Percentiles rank a stretch among this genome's conserved stretches.
Conservation (phyloP, 2,888 invertebrate species). For the Griposia aprilina region DNA sequence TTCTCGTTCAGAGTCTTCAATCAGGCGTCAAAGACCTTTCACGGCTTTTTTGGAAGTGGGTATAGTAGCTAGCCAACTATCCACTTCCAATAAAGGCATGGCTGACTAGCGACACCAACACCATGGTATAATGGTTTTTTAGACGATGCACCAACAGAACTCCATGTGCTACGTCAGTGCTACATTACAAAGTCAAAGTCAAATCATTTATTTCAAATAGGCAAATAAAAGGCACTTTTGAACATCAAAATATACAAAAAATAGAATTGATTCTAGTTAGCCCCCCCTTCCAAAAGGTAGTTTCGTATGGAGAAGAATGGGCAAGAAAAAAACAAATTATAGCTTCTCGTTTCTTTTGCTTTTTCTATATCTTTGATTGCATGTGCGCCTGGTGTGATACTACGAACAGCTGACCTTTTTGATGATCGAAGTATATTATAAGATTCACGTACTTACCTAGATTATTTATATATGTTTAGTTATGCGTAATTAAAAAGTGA, state of each 20-base stretch:
- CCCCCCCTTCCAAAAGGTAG: too few relatives aligned
- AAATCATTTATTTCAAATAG: too few relatives aligned
- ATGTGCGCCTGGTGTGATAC: constrained; percentile 48
- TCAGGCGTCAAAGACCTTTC: too few relatives aligned
- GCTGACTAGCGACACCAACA: not conserved
- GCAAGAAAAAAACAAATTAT: too few relatives aligned
- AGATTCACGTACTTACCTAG: not conserved
- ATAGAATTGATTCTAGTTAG: too few relatives aligned
- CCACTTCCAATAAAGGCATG: not conserved
- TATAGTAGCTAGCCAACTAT: not conserved
- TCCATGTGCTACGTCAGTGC: constrained; percentile 38
- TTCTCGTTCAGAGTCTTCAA: too few relatives aligned
- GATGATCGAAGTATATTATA: not conserved
- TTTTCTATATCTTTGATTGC: constrained; percentile 35
- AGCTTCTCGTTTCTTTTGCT: constrained; percentile 7
- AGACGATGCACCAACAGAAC: not conserved
- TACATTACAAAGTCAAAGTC: too few relatives aligned
- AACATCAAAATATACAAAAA: too few relatives aligned
- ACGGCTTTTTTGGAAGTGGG: not conserved
- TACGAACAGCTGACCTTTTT: constrained; percentile 54
- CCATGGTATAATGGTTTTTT: too few relatives aligned
- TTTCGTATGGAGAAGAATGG: too few relatives aligned
- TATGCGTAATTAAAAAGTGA: not conserved
- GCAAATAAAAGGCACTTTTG: too few relatives aligned
- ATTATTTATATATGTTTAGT: not conserved